Conservation (phyloP, 2,113 vertebrate species). For the Vulpes vulpes region DNA sequence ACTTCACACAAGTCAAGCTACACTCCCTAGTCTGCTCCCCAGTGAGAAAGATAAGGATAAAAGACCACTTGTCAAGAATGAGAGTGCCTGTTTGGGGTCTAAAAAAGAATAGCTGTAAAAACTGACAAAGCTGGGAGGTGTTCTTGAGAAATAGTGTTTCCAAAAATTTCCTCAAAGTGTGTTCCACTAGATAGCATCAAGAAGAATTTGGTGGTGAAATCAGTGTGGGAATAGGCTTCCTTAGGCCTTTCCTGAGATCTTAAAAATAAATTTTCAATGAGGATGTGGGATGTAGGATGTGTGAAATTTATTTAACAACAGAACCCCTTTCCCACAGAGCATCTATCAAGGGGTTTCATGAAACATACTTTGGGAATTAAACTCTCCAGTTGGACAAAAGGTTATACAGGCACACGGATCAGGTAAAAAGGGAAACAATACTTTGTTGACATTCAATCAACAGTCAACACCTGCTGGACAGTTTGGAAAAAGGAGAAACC, state of each 20-base stretch:
- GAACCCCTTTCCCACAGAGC: conserved; percentile 52
- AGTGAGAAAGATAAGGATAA: background rate
- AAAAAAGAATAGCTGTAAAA: background rate
- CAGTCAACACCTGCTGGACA: background rate
- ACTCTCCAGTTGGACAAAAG: background rate
- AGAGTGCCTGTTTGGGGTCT: background rate
- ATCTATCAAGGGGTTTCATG: background rate
- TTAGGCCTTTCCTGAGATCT: background rate
- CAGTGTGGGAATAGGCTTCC: background rate
- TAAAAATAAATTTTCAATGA: background rate
- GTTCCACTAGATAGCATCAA: background rate
- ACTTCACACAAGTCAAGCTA: background rate
- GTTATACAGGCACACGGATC: background rate
- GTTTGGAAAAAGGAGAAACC: background rate
- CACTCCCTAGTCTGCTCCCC: background rate
- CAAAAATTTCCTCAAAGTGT: background rate
- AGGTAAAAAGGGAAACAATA: background rate
- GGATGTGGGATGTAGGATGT: background rate
- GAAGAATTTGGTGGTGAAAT: background rate
- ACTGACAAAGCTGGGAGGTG: background rate
- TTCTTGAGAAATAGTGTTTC: conserved; percentile 24
- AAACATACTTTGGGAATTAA: background rate
- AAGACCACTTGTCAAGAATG: background rate
- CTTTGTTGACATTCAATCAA: background rate
- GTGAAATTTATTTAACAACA: conserved; percentile 25